Percentiles rank a stretch among this genome's conserved stretches.
Evolutionary conservation across 2,888 invertebrate genomes (phyloP).

Genomic region (Craniophora ligustri): DNA sequence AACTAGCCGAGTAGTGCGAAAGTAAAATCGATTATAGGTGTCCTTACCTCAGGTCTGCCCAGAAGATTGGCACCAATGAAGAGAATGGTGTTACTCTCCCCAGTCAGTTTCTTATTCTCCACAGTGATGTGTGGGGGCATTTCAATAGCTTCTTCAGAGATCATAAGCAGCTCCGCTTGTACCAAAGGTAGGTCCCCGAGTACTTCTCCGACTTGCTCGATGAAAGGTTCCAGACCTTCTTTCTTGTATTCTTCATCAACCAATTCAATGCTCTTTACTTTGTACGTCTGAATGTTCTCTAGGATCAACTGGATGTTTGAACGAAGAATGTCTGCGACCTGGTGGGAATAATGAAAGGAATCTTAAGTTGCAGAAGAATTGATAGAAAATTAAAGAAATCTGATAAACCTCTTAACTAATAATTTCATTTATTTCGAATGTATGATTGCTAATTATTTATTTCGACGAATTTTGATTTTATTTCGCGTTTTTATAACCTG

Average conservation of each 20-base stretch:
- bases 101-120: slow-evolving; percentile 89
- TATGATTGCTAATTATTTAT: too few relatives aligned
- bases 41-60: slow-evolving; percentile 79
- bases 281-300: slow-evolving; percentile 91
- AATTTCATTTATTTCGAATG: too few relatives aligned
- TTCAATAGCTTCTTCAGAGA: slow-evolving; percentile 84
- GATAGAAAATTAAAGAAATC: too few relatives aligned
- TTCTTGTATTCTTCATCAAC: slow-evolving; percentile 84
- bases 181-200: slow-evolving; percentile 91
- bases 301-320: slow-evolving; percentile 91
- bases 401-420: too few relatives aligned
- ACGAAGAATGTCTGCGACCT: slow-evolving; percentile 88
- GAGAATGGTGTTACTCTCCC: slow-evolving; percentile 84
- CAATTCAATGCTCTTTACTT: slow-evolving; percentile 89
- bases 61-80: slow-evolving; percentile 87
- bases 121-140: slow-evolving; percentile 86
- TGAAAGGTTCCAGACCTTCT: slow-evolving; percentile 81
- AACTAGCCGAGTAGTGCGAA: too few relatives aligned
- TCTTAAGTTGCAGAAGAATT: background rate
- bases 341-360: background rate
- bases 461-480: too few relatives aligned
- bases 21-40: background rate
- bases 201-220: slow-evolving; percentile 87
- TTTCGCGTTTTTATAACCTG: too few relatives aligned
- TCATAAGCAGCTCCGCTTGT: slow-evolving; percentile 90